These are phyloP conservation scores for Idaea biselata DNA, from an alignment of 2,888 invertebrate genomes.

Conservation along the genomic window DNA sequence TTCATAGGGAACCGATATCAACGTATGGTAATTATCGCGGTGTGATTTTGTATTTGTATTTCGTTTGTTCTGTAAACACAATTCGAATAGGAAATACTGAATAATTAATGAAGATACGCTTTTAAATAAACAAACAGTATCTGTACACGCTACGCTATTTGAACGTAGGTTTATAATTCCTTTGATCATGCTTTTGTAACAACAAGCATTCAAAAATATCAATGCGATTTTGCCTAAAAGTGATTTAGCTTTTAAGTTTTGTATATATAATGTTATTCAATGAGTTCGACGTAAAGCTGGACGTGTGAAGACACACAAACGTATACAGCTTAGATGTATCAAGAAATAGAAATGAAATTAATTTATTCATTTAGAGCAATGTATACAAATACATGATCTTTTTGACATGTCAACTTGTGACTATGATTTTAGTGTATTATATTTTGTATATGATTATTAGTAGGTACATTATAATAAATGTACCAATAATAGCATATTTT, in stretches of 20 bases:
- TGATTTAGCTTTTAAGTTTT: background rate
- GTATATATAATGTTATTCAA: background rate
- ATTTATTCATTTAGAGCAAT: too few species aligned
- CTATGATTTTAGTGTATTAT: too few species aligned
- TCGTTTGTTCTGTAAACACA: constrained; percentile 31
- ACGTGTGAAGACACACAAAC: too few species aligned
- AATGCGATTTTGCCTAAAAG: background rate
- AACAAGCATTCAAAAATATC: background rate
- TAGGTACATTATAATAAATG: constrained; percentile 10
- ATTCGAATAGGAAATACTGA: constrained; percentile 34
- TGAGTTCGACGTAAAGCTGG: background rate
- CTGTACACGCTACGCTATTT: background rate
- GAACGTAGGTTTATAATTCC: background rate
- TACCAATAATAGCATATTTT: background rate
- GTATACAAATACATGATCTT: too few species aligned
- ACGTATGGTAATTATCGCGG: constrained; percentile 48
- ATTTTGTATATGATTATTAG: too few species aligned
- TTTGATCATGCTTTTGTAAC: background rate
- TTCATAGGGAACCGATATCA: constrained; percentile 28
- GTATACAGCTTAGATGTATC: too few species aligned
- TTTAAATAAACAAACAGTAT: constrained; percentile 29
- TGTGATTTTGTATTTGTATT: constrained; percentile 39
- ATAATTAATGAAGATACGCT: constrained; percentile 39
- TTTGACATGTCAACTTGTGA: too few species aligned
- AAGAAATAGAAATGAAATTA: too few species aligned